Evolutionary conservation across 2,888 invertebrate genomes (phyloP).

Genomic region (Coelopa pilipes): DNA sequence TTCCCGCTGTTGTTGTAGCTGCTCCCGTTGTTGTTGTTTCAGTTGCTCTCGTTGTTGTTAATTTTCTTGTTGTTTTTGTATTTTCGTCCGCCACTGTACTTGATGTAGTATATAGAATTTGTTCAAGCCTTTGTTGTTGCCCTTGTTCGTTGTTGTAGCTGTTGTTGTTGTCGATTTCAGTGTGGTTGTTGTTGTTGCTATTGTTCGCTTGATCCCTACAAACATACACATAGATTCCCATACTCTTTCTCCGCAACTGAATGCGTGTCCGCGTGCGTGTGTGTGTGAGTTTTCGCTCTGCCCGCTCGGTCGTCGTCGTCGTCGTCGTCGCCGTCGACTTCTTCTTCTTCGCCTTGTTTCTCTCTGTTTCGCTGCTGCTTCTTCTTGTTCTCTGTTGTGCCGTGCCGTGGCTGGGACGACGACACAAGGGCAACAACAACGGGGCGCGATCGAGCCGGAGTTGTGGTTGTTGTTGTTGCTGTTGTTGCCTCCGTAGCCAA

Average conservation of each 20-base stretch:
- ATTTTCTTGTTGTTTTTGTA: background rate
- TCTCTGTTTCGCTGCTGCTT: slow-evolving; percentile 32
- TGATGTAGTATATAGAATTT: background rate
- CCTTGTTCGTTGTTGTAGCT: background rate
- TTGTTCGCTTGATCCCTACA: slow-evolving; percentile 16
- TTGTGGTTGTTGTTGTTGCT: slow-evolving; percentile 26
- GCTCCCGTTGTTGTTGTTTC: background rate
- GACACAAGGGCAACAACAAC: background rate
- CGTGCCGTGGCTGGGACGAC: slow-evolving; percentile 46
- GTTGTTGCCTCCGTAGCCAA: slow-evolving; percentile 24
- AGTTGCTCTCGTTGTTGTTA: background rate
- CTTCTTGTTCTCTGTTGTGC: slow-evolving; percentile 23
- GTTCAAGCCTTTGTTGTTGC: slow-evolving; percentile 18
- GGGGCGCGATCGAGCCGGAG: slow-evolving; percentile 20
- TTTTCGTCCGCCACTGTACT: slow-evolving; percentile 1
- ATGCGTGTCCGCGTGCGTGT: no score
- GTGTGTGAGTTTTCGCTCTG: background rate
- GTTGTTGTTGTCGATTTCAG: slow-evolving; percentile 7
- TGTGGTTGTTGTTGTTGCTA: no score
- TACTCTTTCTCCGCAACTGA: no score
- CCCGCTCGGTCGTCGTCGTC: background rate
- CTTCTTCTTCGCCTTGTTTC: slow-evolving; percentile 20
- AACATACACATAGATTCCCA: no score
- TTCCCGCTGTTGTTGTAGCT: background rate
- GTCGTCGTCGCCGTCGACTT: background rate